Evolutionary conservation across 2,113 vertebrate species (phyloP), one percentile per base, ranked within the genome.

Genomic region (Ctenodactylus gundi): DNA sequence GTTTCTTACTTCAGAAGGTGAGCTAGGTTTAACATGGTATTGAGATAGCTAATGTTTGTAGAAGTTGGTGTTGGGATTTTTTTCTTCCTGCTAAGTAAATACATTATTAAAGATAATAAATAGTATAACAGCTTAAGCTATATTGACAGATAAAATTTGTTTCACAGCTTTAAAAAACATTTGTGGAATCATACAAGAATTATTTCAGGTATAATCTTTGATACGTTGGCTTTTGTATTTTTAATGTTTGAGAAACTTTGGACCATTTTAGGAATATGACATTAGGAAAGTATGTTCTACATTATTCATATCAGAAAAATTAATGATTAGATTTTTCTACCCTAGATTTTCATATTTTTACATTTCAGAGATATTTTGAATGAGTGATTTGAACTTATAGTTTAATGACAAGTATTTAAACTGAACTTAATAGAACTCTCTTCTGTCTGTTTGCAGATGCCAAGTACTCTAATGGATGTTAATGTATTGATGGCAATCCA

Each of bases 1-100:
- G 99, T 96, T 98, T 98, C 14, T 98, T 99, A 97, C 98, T 99
- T 95, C 99, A 99, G 97, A 99, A 99, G 98, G 99, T 99, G 90
- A 96, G 80, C 27, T 73, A 93, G 29, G 17, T 88, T 34, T 83
- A 73, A 68, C 1, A 20, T 84, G 34, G 21, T 41, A 21, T 78
- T 86, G 25, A n/a, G 82, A 2, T 51, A 58, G 44, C 60, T 91
- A 23, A 29, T 94, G 76, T 51, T 82, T 90, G 1, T 77, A 60
- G 34, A 67, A 85, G 21, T 81, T 85, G 41, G 21, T 92, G 17
- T 77, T 84, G 62, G 21, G 11, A 15, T 80, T 81, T 70, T 93
- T 73, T 94, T 93, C 29, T 88, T 93, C 49, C n/a, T 85, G 88
- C 41, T 93, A 76, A 83, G 53, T 81, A 93, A 86, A 53, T 72